phyloP scores from a whole-genome alignment of 2,113 vertebrate species.

The Globicephala melas region DNA sequence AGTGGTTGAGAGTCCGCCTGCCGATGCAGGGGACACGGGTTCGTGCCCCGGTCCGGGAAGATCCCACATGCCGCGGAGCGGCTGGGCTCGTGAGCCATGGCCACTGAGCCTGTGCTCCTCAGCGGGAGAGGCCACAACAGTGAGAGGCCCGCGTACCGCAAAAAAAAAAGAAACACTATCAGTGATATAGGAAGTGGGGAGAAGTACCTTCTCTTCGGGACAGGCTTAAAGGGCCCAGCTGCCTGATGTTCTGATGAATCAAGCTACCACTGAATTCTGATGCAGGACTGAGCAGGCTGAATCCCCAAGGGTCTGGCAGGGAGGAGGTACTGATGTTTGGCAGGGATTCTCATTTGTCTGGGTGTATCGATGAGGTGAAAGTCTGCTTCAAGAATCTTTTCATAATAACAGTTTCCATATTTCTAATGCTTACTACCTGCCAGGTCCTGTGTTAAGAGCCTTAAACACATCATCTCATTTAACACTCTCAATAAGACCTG shows the following conservation, averaged over 20 bases:
- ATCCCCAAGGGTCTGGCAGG: rapidly evolving
- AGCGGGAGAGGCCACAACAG: too few relatives aligned
- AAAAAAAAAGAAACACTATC: neutral
- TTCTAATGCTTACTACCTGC: neutral
- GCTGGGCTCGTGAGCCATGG: too few relatives aligned
- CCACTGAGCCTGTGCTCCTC: too few relatives aligned
- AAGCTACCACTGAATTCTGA: neutral
- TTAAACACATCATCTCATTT: neutral
- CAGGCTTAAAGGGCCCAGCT: neutral
- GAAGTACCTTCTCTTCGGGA: neutral
- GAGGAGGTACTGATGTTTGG: neutral
- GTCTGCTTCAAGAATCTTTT: neutral
- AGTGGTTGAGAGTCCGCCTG: too few relatives aligned
- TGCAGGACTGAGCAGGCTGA: neutral
- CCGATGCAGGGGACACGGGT: too few relatives aligned
- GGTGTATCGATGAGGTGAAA: neutral
- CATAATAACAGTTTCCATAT: neutral
- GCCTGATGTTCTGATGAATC: neutral
- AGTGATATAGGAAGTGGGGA: neutral
- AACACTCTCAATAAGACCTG: neutral
- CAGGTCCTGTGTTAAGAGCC: neutral
- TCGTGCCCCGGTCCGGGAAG: too few relatives aligned
- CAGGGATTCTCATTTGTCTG: neutral
- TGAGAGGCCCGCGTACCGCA: too few relatives aligned
- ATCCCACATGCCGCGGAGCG: too few relatives aligned